Percentiles rank a stretch among this genome's conserved stretches.
Conservation (phyloP, 2,797 vertebrate genomes). For the Hippocampus kuda region DNA sequence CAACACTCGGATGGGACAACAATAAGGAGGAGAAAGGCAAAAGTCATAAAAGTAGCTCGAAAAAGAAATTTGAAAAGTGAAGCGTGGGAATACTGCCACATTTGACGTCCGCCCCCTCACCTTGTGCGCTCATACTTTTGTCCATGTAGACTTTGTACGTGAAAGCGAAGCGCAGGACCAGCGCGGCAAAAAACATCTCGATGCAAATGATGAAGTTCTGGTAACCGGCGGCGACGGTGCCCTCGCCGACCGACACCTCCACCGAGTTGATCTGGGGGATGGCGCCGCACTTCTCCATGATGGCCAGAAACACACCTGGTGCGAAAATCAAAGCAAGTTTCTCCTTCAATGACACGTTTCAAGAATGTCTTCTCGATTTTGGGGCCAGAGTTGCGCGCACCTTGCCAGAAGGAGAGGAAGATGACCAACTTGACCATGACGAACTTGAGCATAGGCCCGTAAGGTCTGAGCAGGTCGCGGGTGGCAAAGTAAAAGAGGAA, state of each 20-base stretch:
- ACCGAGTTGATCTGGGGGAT: constrained; percentile 86
- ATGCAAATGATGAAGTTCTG: constrained; percentile 98
- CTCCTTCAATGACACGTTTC: background rate
- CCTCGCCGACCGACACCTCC: constrained; percentile 83
- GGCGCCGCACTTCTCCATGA: constrained; percentile 92
- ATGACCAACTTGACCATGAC: constrained; percentile 98
- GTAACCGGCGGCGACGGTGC: constrained; percentile 90
- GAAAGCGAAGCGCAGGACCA: constrained; percentile 89
- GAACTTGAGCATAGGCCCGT: constrained; percentile 94
- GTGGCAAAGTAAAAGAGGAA: constrained; percentile 96
- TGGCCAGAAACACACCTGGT: constrained; percentile 89
- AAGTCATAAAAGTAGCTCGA: background rate
- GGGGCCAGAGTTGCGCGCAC: constrained; percentile 56
- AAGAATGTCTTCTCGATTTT: too few species aligned
- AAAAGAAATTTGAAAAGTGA: background rate
- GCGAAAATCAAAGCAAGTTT: background rate
- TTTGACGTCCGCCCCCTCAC: constrained; percentile 50
- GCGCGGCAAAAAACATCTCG: constrained; percentile 95
- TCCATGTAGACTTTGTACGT: constrained; percentile 86
- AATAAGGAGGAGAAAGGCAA: background rate
- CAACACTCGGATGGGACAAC: background rate
- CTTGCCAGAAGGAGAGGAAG: constrained; percentile 98
- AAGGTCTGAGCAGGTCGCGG: constrained; percentile 84
- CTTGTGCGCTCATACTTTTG: constrained; percentile 85
- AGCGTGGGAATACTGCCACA: background rate